phyloP scores from a whole-genome alignment of 2,113 vertebrate species.

The Catharus fuscescens region DNA sequence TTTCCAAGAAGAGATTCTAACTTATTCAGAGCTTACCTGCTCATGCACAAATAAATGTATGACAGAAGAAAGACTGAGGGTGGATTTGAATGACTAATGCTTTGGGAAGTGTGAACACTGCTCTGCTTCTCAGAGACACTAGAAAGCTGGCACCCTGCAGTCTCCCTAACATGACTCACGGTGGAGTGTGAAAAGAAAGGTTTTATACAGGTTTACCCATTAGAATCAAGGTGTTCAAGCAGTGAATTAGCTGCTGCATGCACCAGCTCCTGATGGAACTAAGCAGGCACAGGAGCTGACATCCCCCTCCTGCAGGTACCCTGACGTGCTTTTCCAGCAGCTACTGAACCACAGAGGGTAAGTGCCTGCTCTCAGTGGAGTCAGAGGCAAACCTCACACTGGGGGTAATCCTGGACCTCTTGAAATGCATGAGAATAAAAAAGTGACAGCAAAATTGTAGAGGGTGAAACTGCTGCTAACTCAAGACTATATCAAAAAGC shows the following conservation, averaged over 20 bases:
- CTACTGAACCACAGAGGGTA: neutral
- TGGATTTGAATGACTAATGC: conserved; percentile 24
- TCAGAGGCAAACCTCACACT: neutral
- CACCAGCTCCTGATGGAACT: neutral
- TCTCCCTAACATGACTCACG: neutral
- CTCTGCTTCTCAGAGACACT: neutral
- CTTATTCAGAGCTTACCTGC: conserved; percentile 22
- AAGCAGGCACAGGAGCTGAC: neutral
- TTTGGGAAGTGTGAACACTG: neutral
- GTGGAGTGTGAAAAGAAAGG: neutral
- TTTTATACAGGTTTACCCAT: neutral
- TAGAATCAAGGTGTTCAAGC: neutral
- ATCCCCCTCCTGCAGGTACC: neutral
- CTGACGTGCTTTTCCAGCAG: rapidly evolving
- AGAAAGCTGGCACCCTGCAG: neutral
- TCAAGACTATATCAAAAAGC: neutral
- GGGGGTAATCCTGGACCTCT: neutral
- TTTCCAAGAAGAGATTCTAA: neutral
- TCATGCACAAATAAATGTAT: neutral
- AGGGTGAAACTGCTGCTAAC: neutral
- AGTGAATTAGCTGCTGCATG: neutral
- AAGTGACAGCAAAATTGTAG: neutral
- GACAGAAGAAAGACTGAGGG: conserved; percentile 11
- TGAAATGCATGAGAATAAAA: neutral
- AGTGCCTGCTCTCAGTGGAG: neutral